Evolutionary conservation across 2,888 invertebrate species (phyloP).

Genomic region (Brassicogethes aeneus): DNA sequence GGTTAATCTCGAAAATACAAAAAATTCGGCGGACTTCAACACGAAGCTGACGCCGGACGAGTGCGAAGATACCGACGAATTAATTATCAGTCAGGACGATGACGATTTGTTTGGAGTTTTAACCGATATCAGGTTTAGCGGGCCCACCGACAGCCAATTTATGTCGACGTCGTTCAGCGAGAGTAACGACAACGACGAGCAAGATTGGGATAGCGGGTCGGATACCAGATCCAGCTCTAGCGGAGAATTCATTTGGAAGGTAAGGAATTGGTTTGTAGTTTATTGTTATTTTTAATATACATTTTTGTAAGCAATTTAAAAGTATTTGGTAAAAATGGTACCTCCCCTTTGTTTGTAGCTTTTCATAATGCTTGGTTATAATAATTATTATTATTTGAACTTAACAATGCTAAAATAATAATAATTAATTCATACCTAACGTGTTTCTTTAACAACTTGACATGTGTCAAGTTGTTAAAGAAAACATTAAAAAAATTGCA

Average conservation of each 20-base stretch:
- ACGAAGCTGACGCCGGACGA: slow-evolving; percentile 39
- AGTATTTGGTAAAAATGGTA: slow-evolving; percentile 1
- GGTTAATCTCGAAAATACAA: slow-evolving; percentile 24
- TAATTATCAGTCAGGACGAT: slow-evolving; percentile 13
- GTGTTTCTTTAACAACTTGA: no score
- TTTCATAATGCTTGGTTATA: no score
- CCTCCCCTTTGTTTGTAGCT: slow-evolving; percentile 3
- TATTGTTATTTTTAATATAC: slow-evolving; percentile 1
- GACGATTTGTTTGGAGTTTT: slow-evolving; percentile 32
- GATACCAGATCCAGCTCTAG: slow-evolving; percentile 65
- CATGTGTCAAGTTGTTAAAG: no score
- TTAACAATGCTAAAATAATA: no score
- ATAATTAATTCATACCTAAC: no score
- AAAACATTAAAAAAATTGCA: no score
- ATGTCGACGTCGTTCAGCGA: slow-evolving; percentile 44
- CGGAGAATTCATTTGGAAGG: slow-evolving; percentile 75
- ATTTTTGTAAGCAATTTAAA: not conserved
- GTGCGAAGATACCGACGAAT: slow-evolving; percentile 18
- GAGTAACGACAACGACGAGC: slow-evolving; percentile 44
- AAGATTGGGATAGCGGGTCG: slow-evolving; percentile 64
- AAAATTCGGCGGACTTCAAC: slow-evolving; percentile 19
- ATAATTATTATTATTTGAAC: no score
- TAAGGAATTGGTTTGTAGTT: slow-evolving; percentile 35
- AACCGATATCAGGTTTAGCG: slow-evolving; percentile 39
- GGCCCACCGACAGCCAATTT: slow-evolving; percentile 36